A percentile compares a stretch with the other conserved stretches of the same genome.
Conservation (phyloP, 2,113 vertebrate species). For the Vidua macroura region DNA sequence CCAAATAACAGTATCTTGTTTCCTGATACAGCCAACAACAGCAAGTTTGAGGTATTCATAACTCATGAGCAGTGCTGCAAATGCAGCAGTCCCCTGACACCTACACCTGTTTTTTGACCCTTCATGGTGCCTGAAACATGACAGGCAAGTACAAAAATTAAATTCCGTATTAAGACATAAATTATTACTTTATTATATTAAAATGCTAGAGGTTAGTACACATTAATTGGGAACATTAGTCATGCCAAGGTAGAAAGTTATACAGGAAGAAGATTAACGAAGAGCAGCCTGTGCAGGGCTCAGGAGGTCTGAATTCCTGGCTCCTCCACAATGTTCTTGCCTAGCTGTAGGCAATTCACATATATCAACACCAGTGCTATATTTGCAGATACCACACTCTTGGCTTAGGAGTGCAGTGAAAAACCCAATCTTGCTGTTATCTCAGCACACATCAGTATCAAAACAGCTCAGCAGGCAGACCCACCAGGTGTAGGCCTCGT, state of each 20-base stretch:
- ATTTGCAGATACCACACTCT: not conserved
- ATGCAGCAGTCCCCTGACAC: not conserved
- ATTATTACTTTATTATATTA: not conserved
- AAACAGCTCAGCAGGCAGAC: not conserved
- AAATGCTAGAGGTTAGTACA: conserved; percentile 8
- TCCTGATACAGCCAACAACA: not conserved
- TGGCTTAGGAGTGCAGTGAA: not conserved
- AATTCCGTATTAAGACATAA: not conserved
- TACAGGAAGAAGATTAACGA: not conserved
- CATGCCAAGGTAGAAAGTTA: not conserved
- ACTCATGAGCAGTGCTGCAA: not conserved
- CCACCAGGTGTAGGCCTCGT: not conserved
- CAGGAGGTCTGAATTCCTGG: not conserved
- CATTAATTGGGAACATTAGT: not conserved
- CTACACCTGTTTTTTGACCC: conserved; percentile 13
- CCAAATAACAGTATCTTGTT: not conserved
- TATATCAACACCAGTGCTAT: not conserved
- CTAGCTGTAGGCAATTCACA: not conserved
- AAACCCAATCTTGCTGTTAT: not conserved
- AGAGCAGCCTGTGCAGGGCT: not conserved
- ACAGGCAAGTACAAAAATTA: not conserved
- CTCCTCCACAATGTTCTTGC: not conserved
- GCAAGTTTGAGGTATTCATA: not conserved
- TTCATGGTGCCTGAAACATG: not conserved
- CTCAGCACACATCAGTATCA: not conserved